These are phyloP conservation scores for Siniperca chuatsi DNA, from an alignment of 2,113 vertebrate species.

Conservation along the genomic window DNA sequence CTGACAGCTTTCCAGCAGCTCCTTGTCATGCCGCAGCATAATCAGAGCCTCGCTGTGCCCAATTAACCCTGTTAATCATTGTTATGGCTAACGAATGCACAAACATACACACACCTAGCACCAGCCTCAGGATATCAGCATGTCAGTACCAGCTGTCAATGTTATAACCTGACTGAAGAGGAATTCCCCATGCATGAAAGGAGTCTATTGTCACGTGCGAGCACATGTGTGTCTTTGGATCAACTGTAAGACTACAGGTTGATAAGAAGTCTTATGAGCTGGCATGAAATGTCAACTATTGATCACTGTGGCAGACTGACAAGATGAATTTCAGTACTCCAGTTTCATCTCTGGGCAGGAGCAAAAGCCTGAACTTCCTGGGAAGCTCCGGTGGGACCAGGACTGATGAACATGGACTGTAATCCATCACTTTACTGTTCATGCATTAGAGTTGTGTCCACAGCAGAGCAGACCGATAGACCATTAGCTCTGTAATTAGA, in stretches of 20 bases:
- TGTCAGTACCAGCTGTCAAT: constrained; percentile 58
- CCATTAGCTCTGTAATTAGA: constrained; percentile 81
- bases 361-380: constrained; percentile 27
- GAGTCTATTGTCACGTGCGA: constrained; percentile 25
- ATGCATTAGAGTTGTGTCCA: constrained; percentile 66
- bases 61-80: constrained; percentile 77
- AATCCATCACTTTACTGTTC: constrained; percentile 74
- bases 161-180: constrained; percentile 38
- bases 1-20: constrained; percentile 66
- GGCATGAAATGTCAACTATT: constrained; percentile 63
- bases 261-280: constrained; percentile 55
- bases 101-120: constrained; percentile 50
- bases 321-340: constrained; percentile 37
- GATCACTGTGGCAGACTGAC: constrained; percentile 45
- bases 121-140: constrained; percentile 53
- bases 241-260: constrained; percentile 26
- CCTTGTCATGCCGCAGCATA: constrained; percentile 61
- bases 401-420: constrained; percentile 51
- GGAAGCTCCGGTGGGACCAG: constrained; percentile 45
- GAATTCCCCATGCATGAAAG: constrained; percentile 50
- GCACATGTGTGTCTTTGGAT: constrained; percentile 33
- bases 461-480: constrained; percentile 65
- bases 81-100: constrained; percentile 61
- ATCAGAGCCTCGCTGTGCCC: constrained; percentile 62
- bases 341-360: constrained; percentile 32